phyloP scores from a whole-genome alignment of 2,797 vertebrate genomes.

The Micropoecilia bifurca region DNA sequence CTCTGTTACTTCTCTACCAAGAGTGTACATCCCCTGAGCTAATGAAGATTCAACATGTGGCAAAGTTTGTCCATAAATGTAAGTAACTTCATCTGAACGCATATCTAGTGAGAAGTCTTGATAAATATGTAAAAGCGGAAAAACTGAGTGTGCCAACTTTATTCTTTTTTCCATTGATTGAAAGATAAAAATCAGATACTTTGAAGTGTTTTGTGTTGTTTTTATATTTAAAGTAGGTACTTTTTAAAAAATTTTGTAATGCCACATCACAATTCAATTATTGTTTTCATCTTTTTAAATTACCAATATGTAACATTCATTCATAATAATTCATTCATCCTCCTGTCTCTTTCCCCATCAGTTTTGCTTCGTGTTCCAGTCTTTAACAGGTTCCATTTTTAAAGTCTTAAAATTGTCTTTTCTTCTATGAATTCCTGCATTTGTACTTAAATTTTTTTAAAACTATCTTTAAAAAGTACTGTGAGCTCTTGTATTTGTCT shows the following conservation, averaged over 20 bases:
- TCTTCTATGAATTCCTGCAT: no score
- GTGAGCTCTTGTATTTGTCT: not conserved
- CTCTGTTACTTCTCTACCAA: slow-evolving; percentile 90
- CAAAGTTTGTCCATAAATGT: slow-evolving; percentile 94
- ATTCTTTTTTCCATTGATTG: not conserved
- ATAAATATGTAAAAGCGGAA: not conserved
- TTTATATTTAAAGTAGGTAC: not conserved
- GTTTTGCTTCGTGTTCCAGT: not conserved
- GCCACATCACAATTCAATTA: not conserved
- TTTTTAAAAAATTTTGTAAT: not conserved
- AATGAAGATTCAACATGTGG: slow-evolving; percentile 91
- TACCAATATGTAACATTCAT: not conserved
- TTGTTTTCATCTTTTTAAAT: not conserved
- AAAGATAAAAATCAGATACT: not conserved
- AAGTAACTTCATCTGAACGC: slow-evolving; percentile 58
- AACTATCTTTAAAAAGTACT: not conserved
- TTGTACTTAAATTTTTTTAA: not conserved
- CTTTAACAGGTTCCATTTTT: not conserved
- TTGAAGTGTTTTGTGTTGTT: not conserved
- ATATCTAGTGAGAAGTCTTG: not conserved
- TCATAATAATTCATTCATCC: not conserved
- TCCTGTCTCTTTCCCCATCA: not conserved
- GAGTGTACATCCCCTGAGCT: slow-evolving; percentile 91
- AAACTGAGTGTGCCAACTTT: not conserved
- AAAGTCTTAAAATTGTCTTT: not conserved